Conservation (phyloP, 1,140 invertebrate genomes). For the Bombus ignitus region DNA sequence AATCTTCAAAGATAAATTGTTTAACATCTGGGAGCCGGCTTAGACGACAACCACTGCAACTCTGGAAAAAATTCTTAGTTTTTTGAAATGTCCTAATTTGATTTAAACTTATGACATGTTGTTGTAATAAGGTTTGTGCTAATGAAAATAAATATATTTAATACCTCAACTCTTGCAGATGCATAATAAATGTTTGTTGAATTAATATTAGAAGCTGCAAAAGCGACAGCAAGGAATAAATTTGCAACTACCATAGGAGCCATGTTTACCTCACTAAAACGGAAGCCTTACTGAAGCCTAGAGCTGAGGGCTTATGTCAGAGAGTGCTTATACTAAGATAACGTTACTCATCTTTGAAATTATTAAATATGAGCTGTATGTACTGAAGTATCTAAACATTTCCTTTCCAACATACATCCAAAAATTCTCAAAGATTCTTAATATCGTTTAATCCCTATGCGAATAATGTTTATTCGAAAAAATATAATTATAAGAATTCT, state of each 20-base stretch:
- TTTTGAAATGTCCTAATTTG: background rate
- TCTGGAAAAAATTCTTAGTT: slow-evolving; percentile 81
- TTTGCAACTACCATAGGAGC: slow-evolving; percentile 32
- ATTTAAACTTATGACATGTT: background rate
- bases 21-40: slow-evolving; percentile 89
- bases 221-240: background rate
- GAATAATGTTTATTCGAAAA: background rate
- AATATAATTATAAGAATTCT: background rate
- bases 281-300: background rate
- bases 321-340: too few relatives aligned
- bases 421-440: background rate
- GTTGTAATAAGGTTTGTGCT: background rate
- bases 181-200: slow-evolving; percentile 29
- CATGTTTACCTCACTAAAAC: slow-evolving; percentile 53
- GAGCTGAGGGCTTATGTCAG: too few relatives aligned
- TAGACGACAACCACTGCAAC: slow-evolving; percentile 89
- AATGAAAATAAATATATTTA: slow-evolving; percentile 1
- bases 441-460: too few relatives aligned
- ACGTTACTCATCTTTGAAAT: too few relatives aligned
- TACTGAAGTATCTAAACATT: too few relatives aligned
- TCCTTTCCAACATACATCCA: background rate
- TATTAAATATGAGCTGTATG: too few relatives aligned
- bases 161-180: slow-evolving; percentile 61
- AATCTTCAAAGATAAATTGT: slow-evolving; percentile 89
- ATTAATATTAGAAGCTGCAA: background rate